These are phyloP conservation scores for Zaprionus capensis DNA, from an alignment of 1,140 invertebrate genomes.

Conservation along the genomic window DNA sequence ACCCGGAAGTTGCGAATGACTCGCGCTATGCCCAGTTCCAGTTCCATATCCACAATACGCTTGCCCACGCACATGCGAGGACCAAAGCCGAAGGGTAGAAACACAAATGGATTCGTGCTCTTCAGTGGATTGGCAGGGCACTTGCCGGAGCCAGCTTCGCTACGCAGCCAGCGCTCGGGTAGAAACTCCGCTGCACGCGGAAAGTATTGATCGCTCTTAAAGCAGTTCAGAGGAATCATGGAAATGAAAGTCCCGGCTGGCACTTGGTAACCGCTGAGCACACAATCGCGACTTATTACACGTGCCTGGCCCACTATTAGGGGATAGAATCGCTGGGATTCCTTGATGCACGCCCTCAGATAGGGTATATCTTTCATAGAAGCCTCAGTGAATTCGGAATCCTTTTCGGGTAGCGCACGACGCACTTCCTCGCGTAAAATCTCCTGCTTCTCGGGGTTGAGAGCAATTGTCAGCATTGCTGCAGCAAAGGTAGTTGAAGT, in stretches of 20 bases:
- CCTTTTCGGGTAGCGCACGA: constrained; percentile 84
- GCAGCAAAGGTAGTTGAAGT: constrained; percentile 55
- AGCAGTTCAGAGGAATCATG: constrained; percentile 84
- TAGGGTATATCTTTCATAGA: constrained; percentile 86
- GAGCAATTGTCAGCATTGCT: constrained; percentile 85
- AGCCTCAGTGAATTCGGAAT: constrained; percentile 85
- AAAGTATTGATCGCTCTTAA: constrained; percentile 85
- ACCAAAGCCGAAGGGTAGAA: constrained; percentile 88
- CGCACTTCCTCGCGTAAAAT: constrained; percentile 88
- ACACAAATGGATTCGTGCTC: constrained; percentile 86
- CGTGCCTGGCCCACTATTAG: constrained; percentile 85
- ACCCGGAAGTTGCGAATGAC: constrained; percentile 86
- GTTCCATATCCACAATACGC: constrained; percentile 89
- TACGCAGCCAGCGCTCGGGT: constrained; percentile 87
- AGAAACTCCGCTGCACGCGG: constrained; percentile 85
- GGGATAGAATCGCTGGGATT: constrained; percentile 86
- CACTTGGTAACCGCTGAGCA: constrained; percentile 86
- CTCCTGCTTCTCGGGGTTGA: constrained; percentile 88
- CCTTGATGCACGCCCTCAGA: constrained; percentile 88
- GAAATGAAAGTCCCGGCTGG: constrained; percentile 87
- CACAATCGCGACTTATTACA: constrained; percentile 85
- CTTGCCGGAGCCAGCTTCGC: constrained; percentile 13
- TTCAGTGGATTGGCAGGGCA: constrained; percentile 71
- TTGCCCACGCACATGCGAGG: constrained; percentile 86
- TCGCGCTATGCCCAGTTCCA: constrained; percentile 87